Base-by-base conservation (phyloP, 1,140 invertebrate genomes). In the Drosophila obscura region DNA sequence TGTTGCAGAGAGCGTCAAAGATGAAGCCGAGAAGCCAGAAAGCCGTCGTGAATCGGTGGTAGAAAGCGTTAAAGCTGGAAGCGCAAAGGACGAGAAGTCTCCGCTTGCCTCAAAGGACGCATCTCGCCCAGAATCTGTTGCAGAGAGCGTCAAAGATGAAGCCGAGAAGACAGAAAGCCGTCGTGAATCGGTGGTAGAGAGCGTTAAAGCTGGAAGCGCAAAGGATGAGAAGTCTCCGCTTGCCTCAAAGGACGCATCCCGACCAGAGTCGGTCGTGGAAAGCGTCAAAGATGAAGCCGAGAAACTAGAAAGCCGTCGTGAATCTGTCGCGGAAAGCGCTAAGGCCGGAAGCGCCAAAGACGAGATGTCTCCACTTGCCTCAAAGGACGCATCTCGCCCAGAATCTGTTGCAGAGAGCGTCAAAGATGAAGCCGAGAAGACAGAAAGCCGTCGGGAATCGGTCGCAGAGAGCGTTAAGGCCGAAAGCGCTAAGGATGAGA, bases 41-140 rank as follows among this genome's bases (percentile, higher is more conserved):
- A 58, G 28, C 26, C 69, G 75, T 0, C 73, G 57, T 1, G 63
- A 63, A 26, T 81, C 80, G 9, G 43, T 68, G 2, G 73, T 62
- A 1, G 78, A 73, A 39, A 77, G 73, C 50, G 13, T 51, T 4
- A 69, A 72, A 13, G 56, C 51, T 1, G 68, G 66, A 16, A 75
- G 57, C 16, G 15, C 55, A 8, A 65, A 60, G 11, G 64, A 64
- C 7, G 57, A 57, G 0, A 78, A 75, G 49, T 67, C 72, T 13
- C 8, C 24, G 26, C 26, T 31, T 7, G 43, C 35, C 15, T 72
- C 75, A 0, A 61, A 68, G 8, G 72, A 75, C 19, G 35, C 13
- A 5, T 81, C 72, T 3, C 56, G 61, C 15, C 63, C 60, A 22
- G 61, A 16, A 45, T 81, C 78, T n/a, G 64, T 66, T 1, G 65